Base-by-base conservation (phyloP, 1,140 invertebrate species). In the Rhopalosiphum padi region DNA sequence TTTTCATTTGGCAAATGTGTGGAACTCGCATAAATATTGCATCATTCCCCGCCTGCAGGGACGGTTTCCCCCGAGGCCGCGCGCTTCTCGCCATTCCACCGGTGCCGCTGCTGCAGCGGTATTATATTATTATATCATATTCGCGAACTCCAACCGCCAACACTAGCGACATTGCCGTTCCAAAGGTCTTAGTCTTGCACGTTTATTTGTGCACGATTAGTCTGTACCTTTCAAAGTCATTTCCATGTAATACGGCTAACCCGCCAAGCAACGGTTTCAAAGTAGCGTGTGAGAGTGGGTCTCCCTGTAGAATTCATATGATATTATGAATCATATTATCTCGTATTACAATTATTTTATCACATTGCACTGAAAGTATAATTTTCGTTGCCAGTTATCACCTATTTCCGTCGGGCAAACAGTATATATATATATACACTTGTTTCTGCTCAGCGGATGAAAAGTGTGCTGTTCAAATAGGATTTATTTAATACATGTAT, bases 1-100 rank as follows among this genome's bases (percentile, higher is more conserved):
- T 90, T 90, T 90, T 90, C 89, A 68, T 90, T 68, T 90, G 88
- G n/a, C 23, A 86, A 86, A 86, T 46, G 85, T 86, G 85, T 41
- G 83, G 83, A 85, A 43, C 83, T 43, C 83, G 83, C 85, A 86
- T 86, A 86, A 86, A 86, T 46, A 86, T 86, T 86, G 41, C 43
- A 86, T 43, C 11, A 18, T 41, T 43, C 37, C 23, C 3, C 37
- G 30, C 60, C 15, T 43, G 37, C 41, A 85, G 37, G 37, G 43
- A 86, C 85, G 43, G 85, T 86, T 15, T 85, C 83, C 83, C 83
- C 22, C 37, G 83, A 85, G 83, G 83, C 83, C 60, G 15, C 11
- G 30, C 30, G 9, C 11, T 68, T 68, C 60, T 18, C 60, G 22
- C 37, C 41, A 41, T 11, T 43, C 22, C 35, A 30, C 30, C 60